phyloP scores from a whole-genome alignment of 2,888 invertebrate species.

The Diloba caeruleocephala region DNA sequence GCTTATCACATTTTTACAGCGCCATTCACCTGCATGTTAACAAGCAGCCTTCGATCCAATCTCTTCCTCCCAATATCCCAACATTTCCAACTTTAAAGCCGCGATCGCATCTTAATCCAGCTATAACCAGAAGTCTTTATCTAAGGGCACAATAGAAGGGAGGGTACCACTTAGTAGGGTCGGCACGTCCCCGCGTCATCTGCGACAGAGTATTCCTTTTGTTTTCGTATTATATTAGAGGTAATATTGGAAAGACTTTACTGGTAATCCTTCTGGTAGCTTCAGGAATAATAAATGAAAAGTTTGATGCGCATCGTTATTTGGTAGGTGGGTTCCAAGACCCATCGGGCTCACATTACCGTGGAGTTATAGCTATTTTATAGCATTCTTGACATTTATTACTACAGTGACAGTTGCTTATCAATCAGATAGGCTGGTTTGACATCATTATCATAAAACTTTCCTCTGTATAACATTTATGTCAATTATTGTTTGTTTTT shows the following conservation, averaged over 20 bases:
- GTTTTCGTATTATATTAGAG: constrained; percentile 55
- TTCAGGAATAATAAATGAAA: constrained; percentile 22
- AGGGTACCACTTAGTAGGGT: constrained; percentile 53
- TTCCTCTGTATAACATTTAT: too few relatives aligned
- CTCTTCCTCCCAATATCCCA: constrained; percentile 33
- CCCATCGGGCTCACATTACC: background rate
- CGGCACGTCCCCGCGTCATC: constrained; percentile 79
- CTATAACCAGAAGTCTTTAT: constrained; percentile 72
- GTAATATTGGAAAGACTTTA: constrained; percentile 46
- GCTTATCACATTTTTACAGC: constrained; percentile 36
- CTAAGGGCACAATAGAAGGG: constrained; percentile 53
- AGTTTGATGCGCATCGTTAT: constrained; percentile 6
- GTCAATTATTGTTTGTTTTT: too few relatives aligned
- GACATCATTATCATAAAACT: too few relatives aligned
- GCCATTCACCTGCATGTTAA: constrained; percentile 49
- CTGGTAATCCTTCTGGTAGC: constrained; percentile 35
- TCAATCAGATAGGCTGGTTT: too few relatives aligned
- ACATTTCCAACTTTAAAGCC: constrained; percentile 61
- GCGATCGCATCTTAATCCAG: constrained; percentile 75
- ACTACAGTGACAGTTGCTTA: too few relatives aligned
- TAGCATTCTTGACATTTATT: too few relatives aligned
- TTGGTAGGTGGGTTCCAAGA: constrained; percentile 4
- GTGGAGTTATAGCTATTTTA: too few relatives aligned
- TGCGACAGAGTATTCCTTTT: constrained; percentile 67
- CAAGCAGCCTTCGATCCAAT: constrained; percentile 33